Evolutionary conservation across 2,888 invertebrate genomes (phyloP), one percentile per base, ranked within the genome.

Genomic region (Drosophila subsilvestris): DNA sequence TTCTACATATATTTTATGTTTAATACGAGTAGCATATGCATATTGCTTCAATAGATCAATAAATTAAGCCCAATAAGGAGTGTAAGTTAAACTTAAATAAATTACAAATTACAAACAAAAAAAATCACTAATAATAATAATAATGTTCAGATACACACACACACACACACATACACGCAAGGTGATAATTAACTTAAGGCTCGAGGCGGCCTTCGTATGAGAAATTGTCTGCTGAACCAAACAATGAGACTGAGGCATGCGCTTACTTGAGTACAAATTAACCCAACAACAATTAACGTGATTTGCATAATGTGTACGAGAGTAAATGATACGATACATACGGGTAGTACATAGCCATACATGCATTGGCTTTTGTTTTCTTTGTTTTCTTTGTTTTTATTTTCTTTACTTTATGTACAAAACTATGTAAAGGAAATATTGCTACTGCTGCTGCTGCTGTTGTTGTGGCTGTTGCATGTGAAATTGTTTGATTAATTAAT

Each of bases 271-370:
- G 67, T 72, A 53, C 72, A 80, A 82, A 62, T 67, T 25, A 69
- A 70, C 75, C 75, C 60, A 49, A 66, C 73, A 85, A 75, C 71
- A 78, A 67, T 75, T 81, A 75, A 80, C 87, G 87, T 84, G 69
- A 76, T 82, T 76, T 80, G 74, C 75, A 71, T 80, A 71, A 68
- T 68, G 66, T 65, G 69, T 67, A 61, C 61, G 70, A 58, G 49
- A 48, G 72, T 67, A 62, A 37, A 45, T 67, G 54, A 60, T 78
- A 74, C 53, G 51, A 72, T 45, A 44, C 25, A 25, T 25, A 25
- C 25, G 25, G 6, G 25, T 4, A 25, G 25, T 25, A 44, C n/a
- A n/a, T n/a, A 12, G 14, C 37, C 37, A 37, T 68, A 67, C 69
- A 67, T 68, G 66, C 69, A 44, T 56, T 67, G 69, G 56, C 57